Evolutionary conservation across 92 coral and sea anemone species (phyloP), one percentile per base, ranked within the genome.

Genomic region (Anthopleura xanthogrammica): DNA sequence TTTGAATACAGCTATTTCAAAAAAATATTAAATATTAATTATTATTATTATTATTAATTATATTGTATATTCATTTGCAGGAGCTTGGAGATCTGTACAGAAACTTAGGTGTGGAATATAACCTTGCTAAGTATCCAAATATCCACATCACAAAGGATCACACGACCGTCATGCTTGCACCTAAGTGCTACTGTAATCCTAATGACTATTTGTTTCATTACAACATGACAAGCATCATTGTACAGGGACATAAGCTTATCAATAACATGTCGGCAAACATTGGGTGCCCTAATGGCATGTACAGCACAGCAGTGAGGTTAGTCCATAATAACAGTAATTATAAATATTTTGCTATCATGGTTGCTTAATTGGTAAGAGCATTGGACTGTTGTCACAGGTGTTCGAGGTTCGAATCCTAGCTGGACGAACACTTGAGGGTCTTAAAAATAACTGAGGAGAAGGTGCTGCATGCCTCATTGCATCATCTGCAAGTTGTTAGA

Each of bases 301-400:
- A 94, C 54, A 94, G 89, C 50, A 88, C 93, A 16, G 93, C 98
- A 64, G 99, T 97, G 64, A 91, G 98, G 99, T 97, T 82, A 82
- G 83, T 81, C 54, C 29, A 12, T 43, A 13, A 39, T 7, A 70
- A 9, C 9, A 4, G 5, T 9, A 46, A 9, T 46, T 5, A 46
- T 46, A 3, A 46, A 46, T 46, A 46, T 46, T 46, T 29, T 29
- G 36, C 1, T 29, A 29, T 29, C 36, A 29, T 29, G 36, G 0
- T 29, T 29, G 36, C 36, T 29, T 29, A 29, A 29, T 29, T 29
- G 36, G 36, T 29, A 29, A 29, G 36, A 29, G 36, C 36, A 29
- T 29, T 29, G 36, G 36, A 29, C 36, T 29, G 36, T 29, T 29
- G 36, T 29, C 36, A 1, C 36, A 29, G 36, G 36, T 29, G 36